phyloP scores from a whole-genome alignment of 2,888 invertebrate species.

The Dasypolia templi region DNA sequence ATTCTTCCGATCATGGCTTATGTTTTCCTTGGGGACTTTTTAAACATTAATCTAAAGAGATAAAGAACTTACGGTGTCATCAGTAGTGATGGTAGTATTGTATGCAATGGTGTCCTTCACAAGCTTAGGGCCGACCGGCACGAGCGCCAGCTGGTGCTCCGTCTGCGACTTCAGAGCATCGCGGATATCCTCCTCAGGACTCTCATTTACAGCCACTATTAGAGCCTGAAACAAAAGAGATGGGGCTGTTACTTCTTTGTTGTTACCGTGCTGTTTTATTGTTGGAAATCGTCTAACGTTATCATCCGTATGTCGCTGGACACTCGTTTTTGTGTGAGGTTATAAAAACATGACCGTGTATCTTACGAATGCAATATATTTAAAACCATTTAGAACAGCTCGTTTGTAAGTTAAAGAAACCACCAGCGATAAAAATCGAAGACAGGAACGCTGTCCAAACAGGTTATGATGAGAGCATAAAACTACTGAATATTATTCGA shows the following conservation, averaged over 20 bases:
- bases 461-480: constrained; percentile 93
- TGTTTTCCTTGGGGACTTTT: neutral
- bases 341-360: neutral
- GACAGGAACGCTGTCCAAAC: constrained; percentile 92
- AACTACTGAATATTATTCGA: constrained; percentile 92
- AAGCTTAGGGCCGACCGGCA: constrained; percentile 92
- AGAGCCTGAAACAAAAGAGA: constrained; percentile 92
- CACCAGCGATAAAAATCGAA: constrained; percentile 84
- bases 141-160: constrained; percentile 91
- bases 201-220: constrained; percentile 92
- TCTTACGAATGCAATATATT: neutral
- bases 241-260: constrained; percentile 4
- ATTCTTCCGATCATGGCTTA: neutral
- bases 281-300: neutral
- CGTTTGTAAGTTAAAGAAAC: constrained; percentile 76
- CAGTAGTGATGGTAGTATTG: constrained; percentile 96
- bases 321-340: neutral
- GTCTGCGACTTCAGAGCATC: constrained; percentile 92
- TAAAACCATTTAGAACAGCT: neutral
- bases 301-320: too few species aligned
- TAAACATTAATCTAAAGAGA: neutral
- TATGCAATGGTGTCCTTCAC: constrained; percentile 94
- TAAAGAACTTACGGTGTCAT: constrained; percentile 91
- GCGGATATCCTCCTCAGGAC: constrained; percentile 92
- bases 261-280: neutral